Conservation (phyloP, 2,888 invertebrate genomes). For the Epiblema foenella region DNA sequence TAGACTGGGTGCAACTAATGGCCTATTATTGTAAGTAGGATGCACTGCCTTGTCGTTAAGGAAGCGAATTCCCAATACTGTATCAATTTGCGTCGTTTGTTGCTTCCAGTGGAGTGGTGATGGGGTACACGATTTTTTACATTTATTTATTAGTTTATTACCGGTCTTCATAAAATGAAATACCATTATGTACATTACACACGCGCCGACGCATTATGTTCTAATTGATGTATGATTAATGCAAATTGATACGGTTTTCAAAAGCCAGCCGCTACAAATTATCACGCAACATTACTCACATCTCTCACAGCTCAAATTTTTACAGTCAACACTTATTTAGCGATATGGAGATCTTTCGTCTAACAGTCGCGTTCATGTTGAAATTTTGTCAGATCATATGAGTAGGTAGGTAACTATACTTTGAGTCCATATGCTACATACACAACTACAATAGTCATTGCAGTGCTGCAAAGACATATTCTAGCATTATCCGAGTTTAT, state of each 20-base stretch:
- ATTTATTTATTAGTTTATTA: neutral
- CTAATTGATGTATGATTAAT: neutral
- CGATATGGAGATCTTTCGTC: too few relatives aligned
- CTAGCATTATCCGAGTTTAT: too few relatives aligned
- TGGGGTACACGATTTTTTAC: slow-evolving; percentile 16
- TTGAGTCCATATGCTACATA: too few relatives aligned
- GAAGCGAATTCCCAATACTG: slow-evolving; percentile 37
- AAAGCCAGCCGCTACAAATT: neutral
- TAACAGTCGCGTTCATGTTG: too few relatives aligned
- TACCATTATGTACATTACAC: too few relatives aligned
- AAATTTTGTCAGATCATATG: too few relatives aligned
- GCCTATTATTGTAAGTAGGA: slow-evolving; percentile 36
- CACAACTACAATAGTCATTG: too few relatives aligned
- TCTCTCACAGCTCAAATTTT: neutral
- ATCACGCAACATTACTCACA: neutral
- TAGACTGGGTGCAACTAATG: slow-evolving; percentile 30
- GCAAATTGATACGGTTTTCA: neutral
- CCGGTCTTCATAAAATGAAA: too few relatives aligned
- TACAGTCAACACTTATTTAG: too few relatives aligned
- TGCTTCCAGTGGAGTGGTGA: slow-evolving; percentile 1
- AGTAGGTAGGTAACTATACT: too few relatives aligned
- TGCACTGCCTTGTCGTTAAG: slow-evolving; percentile 32
- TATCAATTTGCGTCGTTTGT: slow-evolving; percentile 37
- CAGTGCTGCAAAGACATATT: too few relatives aligned
- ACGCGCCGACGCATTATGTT: too few relatives aligned